A percentile compares a stretch with the other conserved stretches of the same genome.
phyloP scores from a whole-genome alignment of 2,113 vertebrate genomes.

The Orientallactaga bullata region DNA sequence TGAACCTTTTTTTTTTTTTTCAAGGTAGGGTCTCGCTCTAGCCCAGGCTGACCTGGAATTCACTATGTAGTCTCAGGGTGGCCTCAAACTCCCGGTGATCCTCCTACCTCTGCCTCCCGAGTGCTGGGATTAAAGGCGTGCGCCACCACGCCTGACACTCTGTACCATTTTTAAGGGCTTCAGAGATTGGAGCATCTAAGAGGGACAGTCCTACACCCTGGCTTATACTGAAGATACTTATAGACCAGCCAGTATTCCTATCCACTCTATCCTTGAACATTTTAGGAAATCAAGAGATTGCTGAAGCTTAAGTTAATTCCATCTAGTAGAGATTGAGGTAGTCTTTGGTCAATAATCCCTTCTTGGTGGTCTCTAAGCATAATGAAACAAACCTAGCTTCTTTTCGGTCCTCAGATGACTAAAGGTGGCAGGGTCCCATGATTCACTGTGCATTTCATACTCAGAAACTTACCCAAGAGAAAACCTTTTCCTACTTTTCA shows the following conservation, averaged over 20 bases:
- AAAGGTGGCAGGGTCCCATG: neutral
- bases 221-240: neutral
- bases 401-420: neutral
- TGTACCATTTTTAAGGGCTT: neutral
- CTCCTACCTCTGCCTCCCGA: no score
- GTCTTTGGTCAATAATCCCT: neutral
- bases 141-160: no score
- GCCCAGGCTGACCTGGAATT: no score
- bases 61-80: no score
- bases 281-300: neutral
- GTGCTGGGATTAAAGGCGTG: no score
- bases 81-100: no score
- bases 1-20: neutral
- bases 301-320: neutral
- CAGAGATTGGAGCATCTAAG: neutral
- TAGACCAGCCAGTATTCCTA: neutral
- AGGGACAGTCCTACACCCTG: neutral
- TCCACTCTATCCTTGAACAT: accelerated
- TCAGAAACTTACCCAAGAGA: neutral
- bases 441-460: neutral
- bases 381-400: neutral
- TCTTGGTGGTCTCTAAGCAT: neutral
- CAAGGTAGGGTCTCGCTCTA: no score
- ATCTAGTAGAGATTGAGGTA: neutral
- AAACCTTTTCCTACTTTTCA: neutral